Base-by-base conservation (phyloP, 2,113 vertebrate genomes). In the Campylomormyrus numenius region DNA sequence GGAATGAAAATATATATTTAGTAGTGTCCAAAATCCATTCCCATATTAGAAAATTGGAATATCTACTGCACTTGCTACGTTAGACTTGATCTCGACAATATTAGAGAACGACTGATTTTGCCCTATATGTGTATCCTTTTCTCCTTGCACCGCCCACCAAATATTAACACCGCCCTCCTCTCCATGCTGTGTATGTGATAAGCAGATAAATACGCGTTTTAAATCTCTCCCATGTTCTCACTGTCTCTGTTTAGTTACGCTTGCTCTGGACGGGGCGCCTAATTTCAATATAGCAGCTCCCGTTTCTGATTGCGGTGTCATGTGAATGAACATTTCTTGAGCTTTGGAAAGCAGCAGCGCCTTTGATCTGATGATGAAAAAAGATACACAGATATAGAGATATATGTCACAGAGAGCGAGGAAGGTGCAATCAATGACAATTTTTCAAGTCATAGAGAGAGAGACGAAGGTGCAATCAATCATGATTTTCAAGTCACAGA, bases 81-180 rank as follows among this genome's bases (percentile, higher is more conserved):
- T 27, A n/a, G 83, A 85, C 8, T 24, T 49, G 1, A 85, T 49
- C 42, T 27, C 50, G 17, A 53, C 52, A 87, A 56, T 87, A 53
- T 19, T 87, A 50, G 2, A 27, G 15, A 56, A 53, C 86, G 1
- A 21, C 5, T 27, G 1, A 27, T 58, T 56, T 56, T 5, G n/a
- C 13, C 50, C 50, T 87, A 31, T 87, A 56, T 35, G 50, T 58
- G n/a, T 93, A 91, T 91, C 91, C 90, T 91, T 56, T 53, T 13
- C 90, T 89, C 66, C 49, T 66, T 56, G 90, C 89, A 90, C 90
- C 90, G 87, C 91, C 93, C 94, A 90, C 85, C 45, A 9, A 52
- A 58, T 15, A 58, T n/a, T n/a, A 5, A 10, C 49, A 15, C 48
- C 87, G 66, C 35, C 56, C 46, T 21, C 6, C 5, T 93, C 92